Base-by-base conservation (phyloP, 1,140 invertebrate genomes). In the Latrodectus geometricus region DNA sequence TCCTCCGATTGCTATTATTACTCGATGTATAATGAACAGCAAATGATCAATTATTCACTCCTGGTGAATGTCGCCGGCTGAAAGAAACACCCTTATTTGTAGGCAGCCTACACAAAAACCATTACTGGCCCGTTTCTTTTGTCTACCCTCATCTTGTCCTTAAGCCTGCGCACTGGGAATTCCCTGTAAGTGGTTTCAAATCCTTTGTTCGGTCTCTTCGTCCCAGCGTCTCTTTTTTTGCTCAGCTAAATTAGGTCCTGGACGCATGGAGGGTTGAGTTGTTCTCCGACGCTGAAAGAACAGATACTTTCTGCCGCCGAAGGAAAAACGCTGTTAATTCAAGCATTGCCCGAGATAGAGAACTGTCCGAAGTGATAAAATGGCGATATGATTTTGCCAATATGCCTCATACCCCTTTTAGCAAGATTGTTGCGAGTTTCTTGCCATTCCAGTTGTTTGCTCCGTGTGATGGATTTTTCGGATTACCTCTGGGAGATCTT, bases 311-410 rank as follows among this genome's bases (percentile, higher is more conserved):
- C 54, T 61, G 2, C 54, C 17, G 0, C 17, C 11, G 54, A 17
- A 8, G 17, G 54, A 50, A n/a, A 17, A 61, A 20, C 54, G 52
- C 52, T 61, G 74, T 76, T 23, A 76, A 61, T 54, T 76, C 52
- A 35, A 23, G 74, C 74, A 56, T 76, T 61, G 9, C 74, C 54
- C 8, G 14, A 15, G 20, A 61, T 61, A 61, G 15, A 23, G 52
- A 23, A 76, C 52, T 23, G 74, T 56, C 52, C 21, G 52, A 8
- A 21, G 52, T 20, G 50, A 54, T 48, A 61, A 76, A 52, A 56
- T 61, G 74, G n/a, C 35, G 74, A 56, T 56, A 76, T 76, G 74
- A 76, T 76, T 76, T 75, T 76, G 17, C 21, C 52, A 23, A 56
- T 56, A 21, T 21, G 50, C n/a, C 21, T 35, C 52, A 61, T 61